These are phyloP conservation scores for Cheilinus undulatus DNA, from an alignment of 2,113 vertebrate genomes.

Conservation along the genomic window DNA sequence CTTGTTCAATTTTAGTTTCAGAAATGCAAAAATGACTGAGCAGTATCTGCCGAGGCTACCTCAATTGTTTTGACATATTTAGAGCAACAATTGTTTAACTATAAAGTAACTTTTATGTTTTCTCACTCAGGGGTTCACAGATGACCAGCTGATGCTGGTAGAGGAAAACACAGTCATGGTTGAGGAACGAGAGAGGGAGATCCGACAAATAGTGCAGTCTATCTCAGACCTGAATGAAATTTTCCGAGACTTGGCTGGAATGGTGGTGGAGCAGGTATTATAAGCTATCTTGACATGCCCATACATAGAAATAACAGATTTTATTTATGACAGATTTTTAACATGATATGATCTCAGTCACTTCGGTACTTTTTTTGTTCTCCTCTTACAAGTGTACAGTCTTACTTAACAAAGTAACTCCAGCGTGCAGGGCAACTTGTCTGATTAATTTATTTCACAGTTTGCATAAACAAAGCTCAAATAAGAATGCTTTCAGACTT, in stretches of 20 bases:
- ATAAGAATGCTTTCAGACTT: too few species aligned
- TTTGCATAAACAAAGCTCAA: not conserved
- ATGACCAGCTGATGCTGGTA: constrained; percentile 92
- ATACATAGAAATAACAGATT: not conserved
- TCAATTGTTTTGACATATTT: not conserved
- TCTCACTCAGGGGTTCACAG: constrained; percentile 89
- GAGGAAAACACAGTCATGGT: constrained; percentile 93
- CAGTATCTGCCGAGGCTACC: not conserved
- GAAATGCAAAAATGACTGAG: not conserved
- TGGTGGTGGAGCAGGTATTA: constrained; percentile 97
- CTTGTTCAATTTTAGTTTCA: too few species aligned
- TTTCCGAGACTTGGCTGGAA: constrained; percentile 94
- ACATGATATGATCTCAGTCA: not conserved
- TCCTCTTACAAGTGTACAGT: not conserved
- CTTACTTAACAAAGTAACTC: not conserved
- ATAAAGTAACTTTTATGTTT: not conserved
- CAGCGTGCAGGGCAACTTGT: not conserved
- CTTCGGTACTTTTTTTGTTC: not conserved
- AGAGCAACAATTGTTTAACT: not conserved
- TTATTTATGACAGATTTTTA: not conserved
- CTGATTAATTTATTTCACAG: not conserved
- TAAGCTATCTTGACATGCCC: not conserved
- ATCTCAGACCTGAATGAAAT: constrained; percentile 97
- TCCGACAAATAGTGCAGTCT: constrained; percentile 97
- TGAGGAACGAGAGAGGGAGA: constrained; percentile 93